Conservation (phyloP, 1,140 invertebrate genomes). For the Pachypeltis micranthus region DNA sequence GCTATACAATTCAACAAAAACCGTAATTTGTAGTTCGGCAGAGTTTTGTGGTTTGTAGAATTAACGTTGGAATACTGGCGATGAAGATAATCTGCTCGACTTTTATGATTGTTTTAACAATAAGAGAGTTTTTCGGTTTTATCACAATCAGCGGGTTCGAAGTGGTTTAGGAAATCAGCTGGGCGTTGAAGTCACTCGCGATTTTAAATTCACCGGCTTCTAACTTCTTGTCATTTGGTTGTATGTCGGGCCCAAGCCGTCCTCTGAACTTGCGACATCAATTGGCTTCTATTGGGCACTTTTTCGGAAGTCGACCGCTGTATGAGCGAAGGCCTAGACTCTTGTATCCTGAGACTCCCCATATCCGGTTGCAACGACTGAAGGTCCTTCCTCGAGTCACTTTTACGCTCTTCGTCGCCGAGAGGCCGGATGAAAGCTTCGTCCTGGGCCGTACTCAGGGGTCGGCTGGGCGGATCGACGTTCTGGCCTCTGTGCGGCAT, state of each 20-base stretch:
- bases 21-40: too few species aligned
- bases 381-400: not conserved
- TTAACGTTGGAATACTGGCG: too few species aligned
- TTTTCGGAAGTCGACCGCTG: conserved; percentile 72
- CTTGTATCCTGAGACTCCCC: not conserved
- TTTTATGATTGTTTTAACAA: too few species aligned
- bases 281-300: conserved; percentile 65
- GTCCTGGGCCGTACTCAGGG: not conserved
- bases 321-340: conserved; percentile 39
- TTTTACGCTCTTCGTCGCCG: conserved; percentile 6
- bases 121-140: too few species aligned
- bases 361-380: conserved; percentile 25
- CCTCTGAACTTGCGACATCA: conserved; percentile 68
- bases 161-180: too few species aligned
- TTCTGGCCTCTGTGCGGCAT: not conserved
- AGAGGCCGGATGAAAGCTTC: conserved; percentile 10
- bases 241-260: conserved; percentile 74
- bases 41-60: too few species aligned
- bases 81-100: too few species aligned
- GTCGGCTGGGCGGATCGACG: not conserved
- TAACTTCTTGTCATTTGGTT: conserved; percentile 65
- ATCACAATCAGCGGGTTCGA: too few species aligned
- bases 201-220: too few species aligned
- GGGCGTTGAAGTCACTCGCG: too few species aligned
- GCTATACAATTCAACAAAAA: too few species aligned